These are phyloP conservation scores for Osmoderma eremita DNA, from an alignment of 2,888 invertebrate genomes.

Conservation along the genomic window DNA sequence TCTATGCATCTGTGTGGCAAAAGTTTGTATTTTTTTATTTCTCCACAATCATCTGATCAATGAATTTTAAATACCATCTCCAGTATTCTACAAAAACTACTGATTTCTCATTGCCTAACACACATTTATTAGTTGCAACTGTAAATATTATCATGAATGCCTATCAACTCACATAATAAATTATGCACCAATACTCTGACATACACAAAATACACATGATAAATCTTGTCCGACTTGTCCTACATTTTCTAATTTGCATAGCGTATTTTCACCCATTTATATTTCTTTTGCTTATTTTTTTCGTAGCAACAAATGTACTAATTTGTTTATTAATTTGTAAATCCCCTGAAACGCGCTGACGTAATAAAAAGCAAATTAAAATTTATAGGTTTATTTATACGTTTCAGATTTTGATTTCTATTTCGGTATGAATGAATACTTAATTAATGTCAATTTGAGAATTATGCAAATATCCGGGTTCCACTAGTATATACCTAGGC, in stretches of 20 bases:
- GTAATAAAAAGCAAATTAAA: constrained; percentile 26
- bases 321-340: constrained; percentile 35
- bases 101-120: no score
- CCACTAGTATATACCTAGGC: no score
- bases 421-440: constrained; percentile 24
- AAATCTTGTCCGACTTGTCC: constrained; percentile 1
- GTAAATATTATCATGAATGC: no score
- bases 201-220: background rate
- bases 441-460: constrained; percentile 29
- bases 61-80: no score
- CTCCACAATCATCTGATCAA: no score
- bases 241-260: constrained; percentile 25
- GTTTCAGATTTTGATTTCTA: constrained; percentile 10
- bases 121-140: no score
- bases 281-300: constrained; percentile 3
- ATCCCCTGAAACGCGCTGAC: constrained; percentile 27
- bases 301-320: constrained; percentile 12
- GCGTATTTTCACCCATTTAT: background rate
- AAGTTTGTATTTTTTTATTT: no score
- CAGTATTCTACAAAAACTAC: no score
- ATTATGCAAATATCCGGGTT: constrained; percentile 21
- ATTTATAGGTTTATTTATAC: constrained; percentile 32
- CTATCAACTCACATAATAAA: no score
- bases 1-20: no score
- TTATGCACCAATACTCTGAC: no score